A percentile compares a stretch with the other conserved stretches of the same genome.
phyloP scores from a whole-genome alignment of 2,888 invertebrate genomes.

The Lutraria lutraria region DNA sequence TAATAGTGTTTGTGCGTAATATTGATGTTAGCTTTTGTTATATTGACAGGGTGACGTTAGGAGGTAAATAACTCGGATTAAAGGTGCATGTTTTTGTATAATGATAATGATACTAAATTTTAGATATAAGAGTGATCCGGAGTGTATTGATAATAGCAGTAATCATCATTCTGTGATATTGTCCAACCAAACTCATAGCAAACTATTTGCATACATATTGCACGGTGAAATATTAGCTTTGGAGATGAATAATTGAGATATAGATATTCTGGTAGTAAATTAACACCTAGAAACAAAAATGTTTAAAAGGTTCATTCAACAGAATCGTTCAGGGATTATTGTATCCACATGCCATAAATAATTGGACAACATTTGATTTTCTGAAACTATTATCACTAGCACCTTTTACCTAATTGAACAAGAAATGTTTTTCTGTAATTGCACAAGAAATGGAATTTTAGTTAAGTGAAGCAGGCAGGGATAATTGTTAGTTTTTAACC shows the following conservation, averaged over 20 bases:
- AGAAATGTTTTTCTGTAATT: not conserved
- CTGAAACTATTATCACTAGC: not conserved
- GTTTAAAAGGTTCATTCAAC: conserved; percentile 7
- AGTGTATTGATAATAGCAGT: not conserved
- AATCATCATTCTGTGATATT: conserved; percentile 2
- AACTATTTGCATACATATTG: not conserved
- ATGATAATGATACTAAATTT: conserved; percentile 5
- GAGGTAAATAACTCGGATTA: not conserved
- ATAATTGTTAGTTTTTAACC: not conserved
- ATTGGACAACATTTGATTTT: not conserved
- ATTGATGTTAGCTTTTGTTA: conserved; percentile 6
- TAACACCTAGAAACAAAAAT: not conserved
- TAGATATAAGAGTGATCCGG: not conserved
- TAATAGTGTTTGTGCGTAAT: conserved; percentile 6
- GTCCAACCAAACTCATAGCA: not conserved
- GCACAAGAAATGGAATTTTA: not conserved
- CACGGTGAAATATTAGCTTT: not conserved
- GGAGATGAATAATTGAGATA: not conserved
- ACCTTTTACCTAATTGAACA: not conserved
- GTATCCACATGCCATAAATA: not conserved
- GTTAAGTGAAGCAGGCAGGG: not conserved
- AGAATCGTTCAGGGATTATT: not conserved
- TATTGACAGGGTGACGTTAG: not conserved
- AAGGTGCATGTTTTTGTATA: not conserved
- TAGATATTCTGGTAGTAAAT: not conserved